These are phyloP conservation scores for Grantiella picta DNA, from an alignment of 2,113 vertebrate genomes.

Conservation along the genomic window DNA sequence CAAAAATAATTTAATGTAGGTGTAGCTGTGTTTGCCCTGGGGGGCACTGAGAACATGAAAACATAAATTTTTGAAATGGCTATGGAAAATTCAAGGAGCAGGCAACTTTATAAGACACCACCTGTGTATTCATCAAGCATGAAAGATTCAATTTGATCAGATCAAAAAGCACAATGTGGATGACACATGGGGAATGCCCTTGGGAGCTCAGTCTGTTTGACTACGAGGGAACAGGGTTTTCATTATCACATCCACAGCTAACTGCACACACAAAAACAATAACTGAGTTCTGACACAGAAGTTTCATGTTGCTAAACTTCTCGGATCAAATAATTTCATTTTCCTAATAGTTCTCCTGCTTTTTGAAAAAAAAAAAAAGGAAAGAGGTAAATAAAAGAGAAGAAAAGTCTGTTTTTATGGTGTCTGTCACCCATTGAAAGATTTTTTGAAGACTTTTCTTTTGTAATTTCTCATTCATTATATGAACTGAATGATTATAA, in stretches of 20 bases:
- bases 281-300: background rate
- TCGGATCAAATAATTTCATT: background rate
- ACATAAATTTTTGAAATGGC: slow-evolving; percentile 9
- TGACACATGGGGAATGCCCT: background rate
- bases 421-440: background rate
- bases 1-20: background rate
- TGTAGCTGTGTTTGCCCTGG: background rate
- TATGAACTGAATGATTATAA: background rate
- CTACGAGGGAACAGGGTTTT: background rate
- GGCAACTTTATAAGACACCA: background rate
- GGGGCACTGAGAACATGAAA: background rate
- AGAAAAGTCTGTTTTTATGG: background rate
- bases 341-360: background rate
- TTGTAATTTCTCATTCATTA: background rate
- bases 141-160: slow-evolving; percentile 36
- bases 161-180: slow-evolving; percentile 13
- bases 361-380: background rate
- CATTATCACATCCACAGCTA: background rate
- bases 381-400: background rate
- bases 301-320: background rate
- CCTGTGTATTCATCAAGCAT: slow-evolving; percentile 21
- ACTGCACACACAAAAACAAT: background rate
- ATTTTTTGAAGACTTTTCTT: background rate
- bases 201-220: background rate
- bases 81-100: background rate